phyloP scores from a whole-genome alignment of 2,797 vertebrate species.

The Cheirogaleus major region DNA sequence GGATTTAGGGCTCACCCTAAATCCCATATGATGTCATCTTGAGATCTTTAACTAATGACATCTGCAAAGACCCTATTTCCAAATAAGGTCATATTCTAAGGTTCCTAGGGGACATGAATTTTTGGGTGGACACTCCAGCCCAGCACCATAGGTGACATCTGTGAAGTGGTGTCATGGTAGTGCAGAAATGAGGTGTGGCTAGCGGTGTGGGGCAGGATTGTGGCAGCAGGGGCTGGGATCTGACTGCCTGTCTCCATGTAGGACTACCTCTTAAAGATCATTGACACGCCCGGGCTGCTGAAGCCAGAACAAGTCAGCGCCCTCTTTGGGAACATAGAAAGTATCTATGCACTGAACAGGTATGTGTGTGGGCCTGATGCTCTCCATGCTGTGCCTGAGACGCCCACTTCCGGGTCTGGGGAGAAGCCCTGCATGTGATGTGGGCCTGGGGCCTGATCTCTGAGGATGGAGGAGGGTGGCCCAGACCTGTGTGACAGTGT shows the following conservation, averaged over 20 bases:
- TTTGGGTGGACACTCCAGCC: background rate
- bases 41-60: background rate
- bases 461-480: background rate
- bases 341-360: slow-evolving; percentile 99
- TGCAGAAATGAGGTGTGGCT: background rate
- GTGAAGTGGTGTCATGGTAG: background rate
- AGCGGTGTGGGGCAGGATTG: background rate
- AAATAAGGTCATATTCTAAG: background rate
- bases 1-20: background rate
- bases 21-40: background rate
- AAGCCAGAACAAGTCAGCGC: slow-evolving; percentile 95
- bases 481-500: background rate
- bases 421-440: background rate
- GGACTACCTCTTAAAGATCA: slow-evolving; percentile 98
- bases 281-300: slow-evolving; percentile 92
- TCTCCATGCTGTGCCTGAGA: background rate
- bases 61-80: background rate
- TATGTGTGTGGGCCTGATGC: slow-evolving; percentile 66
- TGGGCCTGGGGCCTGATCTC: background rate
- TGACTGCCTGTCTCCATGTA: slow-evolving; percentile 67
- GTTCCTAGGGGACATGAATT: background rate
- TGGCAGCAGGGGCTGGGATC: fast-evolving
- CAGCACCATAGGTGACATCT: background rate
- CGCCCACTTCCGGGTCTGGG: fast-evolving
- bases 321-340: slow-evolving; percentile 98